Evolutionary conservation across 2,113 vertebrate species (phyloP), one percentile per base, ranked within the genome.

Genomic region (Glaucidium brasilianum): DNA sequence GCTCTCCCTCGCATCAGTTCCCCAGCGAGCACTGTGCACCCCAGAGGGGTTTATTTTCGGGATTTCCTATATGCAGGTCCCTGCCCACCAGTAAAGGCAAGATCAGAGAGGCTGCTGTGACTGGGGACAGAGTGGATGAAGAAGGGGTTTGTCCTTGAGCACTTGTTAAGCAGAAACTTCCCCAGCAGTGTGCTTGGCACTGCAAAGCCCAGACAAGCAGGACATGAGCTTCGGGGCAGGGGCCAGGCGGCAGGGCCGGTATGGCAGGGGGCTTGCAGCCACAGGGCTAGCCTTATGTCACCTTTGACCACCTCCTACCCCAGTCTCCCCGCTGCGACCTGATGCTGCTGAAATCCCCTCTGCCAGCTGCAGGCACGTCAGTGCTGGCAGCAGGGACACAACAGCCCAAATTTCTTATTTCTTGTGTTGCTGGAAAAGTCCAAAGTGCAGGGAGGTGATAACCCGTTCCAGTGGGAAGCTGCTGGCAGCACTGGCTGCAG

Each of bases 161-260:
- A 29, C 41, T 58, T 25, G 39, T 72, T 72, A 30, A 63, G 55
- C 20, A 35, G 49, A 50, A 64, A 17, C 17, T 64, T 39, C 58
- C n/a, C 1, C 3, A 29, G 34, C 8, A 49, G 10, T 1, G 4
- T 21, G 23, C 22, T 69, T 0, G 5, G 66, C 1, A 2, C 39
- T 19, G 39, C 2, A 5, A 47, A 23, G 29, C n/a, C 56, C 12
- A 3, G 34, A 37, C 0, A 1, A 52, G 74, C 27, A 71, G 55
- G 27, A 18, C 3, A 1, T 19, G 52, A 59, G 53, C 43, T 68
- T 18, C 43, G 32, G 60, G 43, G 14, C 60, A 29, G 75, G 47
- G 47, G 18, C 56, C 39, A n/a, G 75, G 66, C 1, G 3, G 8
- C 1, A 2, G 30, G 45, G 26, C 37, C 35, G 60, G 37, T 23